Percentiles rank a stretch among this genome's conserved stretches.
Evolutionary conservation across 2,113 vertebrate species (phyloP).

Genomic region (Semnornis frantzii): DNA sequence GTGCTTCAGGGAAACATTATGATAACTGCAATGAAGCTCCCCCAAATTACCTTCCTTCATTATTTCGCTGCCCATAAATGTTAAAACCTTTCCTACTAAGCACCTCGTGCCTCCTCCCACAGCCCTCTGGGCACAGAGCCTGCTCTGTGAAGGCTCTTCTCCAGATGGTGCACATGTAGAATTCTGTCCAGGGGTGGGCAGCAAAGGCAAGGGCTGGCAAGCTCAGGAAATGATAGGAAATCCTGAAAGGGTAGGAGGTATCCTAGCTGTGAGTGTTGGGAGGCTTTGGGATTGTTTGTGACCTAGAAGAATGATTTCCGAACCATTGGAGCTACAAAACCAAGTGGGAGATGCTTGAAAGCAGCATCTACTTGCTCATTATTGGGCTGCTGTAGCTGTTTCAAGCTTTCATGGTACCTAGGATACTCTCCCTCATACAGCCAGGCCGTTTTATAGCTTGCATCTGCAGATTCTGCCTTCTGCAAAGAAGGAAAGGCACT

Average conservation of each 20-base stretch:
- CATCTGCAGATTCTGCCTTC: not conserved
- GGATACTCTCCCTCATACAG: not conserved
- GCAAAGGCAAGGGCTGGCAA: not conserved
- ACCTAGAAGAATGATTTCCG: not conserved
- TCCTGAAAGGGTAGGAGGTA: not conserved
- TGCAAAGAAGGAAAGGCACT: not conserved
- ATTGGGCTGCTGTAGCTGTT: not conserved
- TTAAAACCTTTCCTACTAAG: constrained; percentile 22
- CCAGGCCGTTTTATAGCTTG: fast-evolving
- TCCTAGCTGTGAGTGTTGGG: fast-evolving
- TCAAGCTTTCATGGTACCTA: not conserved
- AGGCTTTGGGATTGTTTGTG: not conserved
- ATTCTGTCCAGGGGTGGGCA: not conserved
- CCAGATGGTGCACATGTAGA: not conserved
- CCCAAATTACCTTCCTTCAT: constrained; percentile 70
- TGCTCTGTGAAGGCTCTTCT: not conserved
- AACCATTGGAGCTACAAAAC: not conserved
- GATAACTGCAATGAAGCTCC: constrained; percentile 67
- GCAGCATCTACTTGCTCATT: not conserved
- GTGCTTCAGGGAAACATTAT: constrained; percentile 70
- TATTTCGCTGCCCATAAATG: constrained; percentile 66
- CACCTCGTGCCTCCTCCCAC: not conserved
- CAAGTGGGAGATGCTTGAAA: not conserved
- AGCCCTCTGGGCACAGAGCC: not conserved
- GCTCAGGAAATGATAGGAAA: not conserved